Evolutionary conservation across 2,113 vertebrate genomes (phyloP).

Genomic region (Paedocypris sp.): DNA sequence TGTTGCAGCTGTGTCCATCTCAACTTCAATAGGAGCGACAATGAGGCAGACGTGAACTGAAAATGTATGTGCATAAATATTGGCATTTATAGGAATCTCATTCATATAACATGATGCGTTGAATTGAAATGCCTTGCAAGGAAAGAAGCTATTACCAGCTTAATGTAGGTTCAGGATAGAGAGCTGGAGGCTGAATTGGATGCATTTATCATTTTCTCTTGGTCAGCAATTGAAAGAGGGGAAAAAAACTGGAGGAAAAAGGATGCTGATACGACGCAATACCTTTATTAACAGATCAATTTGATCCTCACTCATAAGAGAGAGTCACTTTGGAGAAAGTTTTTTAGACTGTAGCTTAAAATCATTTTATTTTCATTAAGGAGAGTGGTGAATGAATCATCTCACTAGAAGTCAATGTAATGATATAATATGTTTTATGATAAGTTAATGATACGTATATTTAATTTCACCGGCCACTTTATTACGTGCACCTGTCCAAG

Average conservation of each 20-base stretch:
- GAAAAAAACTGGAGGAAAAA: conserved; percentile 37
- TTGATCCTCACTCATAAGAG: conserved; percentile 38
- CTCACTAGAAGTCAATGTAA: too few species aligned
- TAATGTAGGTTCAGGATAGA: conserved; percentile 60
- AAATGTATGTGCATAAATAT: conserved; percentile 72
- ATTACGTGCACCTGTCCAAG: too few species aligned
- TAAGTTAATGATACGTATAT: too few species aligned
- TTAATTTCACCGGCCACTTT: too few species aligned
- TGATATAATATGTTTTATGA: too few species aligned
- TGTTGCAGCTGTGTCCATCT: conserved; percentile 44
- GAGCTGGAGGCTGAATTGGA: conserved; percentile 54
- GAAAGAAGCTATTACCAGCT: conserved; percentile 62
- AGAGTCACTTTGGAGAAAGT: too few species aligned
- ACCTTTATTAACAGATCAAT: conserved; percentile 46
- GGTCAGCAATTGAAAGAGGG: conserved; percentile 58
- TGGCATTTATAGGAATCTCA: conserved; percentile 63
- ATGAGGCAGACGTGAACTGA: conserved; percentile 45
- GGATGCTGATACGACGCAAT: conserved; percentile 47
- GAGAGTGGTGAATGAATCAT: too few species aligned
- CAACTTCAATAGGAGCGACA: conserved; percentile 41
- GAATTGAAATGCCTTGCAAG: conserved; percentile 61
- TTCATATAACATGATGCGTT: conserved; percentile 63
- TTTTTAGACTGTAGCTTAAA: too few species aligned
- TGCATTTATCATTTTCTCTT: conserved; percentile 65
- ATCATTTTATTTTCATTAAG: too few species aligned